Evolutionary conservation across 2,113 vertebrate species (phyloP), one percentile per base, ranked within the genome.

Genomic region (Cricetomys ansorgei): DNA sequence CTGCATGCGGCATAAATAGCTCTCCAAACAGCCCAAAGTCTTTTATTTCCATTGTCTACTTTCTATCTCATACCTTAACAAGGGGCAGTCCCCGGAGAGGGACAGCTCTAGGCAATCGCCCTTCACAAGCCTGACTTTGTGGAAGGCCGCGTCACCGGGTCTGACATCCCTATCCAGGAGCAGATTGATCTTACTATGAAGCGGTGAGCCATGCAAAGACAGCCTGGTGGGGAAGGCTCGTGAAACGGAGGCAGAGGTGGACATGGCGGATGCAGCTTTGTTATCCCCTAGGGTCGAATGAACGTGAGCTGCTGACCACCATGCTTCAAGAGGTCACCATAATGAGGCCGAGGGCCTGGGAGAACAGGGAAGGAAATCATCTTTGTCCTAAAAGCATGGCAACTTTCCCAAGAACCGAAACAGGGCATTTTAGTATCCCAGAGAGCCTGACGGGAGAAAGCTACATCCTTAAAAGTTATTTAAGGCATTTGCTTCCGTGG

Each of bases 331-430:
- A 94, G 95, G 96, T 97, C 97, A 73, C 12, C 0, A 27, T 89
- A 94, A 94, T 75, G 93, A 96, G 87, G 92, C 81, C 0, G 0
- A 79, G 96, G 86, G 95, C 96, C 96, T 96, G 91, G 94, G 97
- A 96, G 85, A 96, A 53, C n/a, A 40, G 80, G 73, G 92, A 69
- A 94, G 77, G 62, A 96, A 96, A 92, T 62, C 65, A 43, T 94
- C 53, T 89, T 75, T 92, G 92, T 73, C 96, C 86, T 79, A 67
- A 75, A 86, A 96, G 84, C n/a, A 67, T 53, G 86, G 67, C 89
- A 96, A 96, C n/a, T 96, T 92, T 95, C 88, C 94, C 94, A 96
- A 89, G 88, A 97, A 92, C 70, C 45, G 1, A 79, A 91, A 67
- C 69, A 86, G 65, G 16, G 62, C 40, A 72, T 81, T 94, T 96